A percentile compares a stretch with the other conserved stretches of the same genome.
These are phyloP conservation scores for Palloptera scutellata DNA, from an alignment of 2,888 invertebrate species.

Conservation along the genomic window DNA sequence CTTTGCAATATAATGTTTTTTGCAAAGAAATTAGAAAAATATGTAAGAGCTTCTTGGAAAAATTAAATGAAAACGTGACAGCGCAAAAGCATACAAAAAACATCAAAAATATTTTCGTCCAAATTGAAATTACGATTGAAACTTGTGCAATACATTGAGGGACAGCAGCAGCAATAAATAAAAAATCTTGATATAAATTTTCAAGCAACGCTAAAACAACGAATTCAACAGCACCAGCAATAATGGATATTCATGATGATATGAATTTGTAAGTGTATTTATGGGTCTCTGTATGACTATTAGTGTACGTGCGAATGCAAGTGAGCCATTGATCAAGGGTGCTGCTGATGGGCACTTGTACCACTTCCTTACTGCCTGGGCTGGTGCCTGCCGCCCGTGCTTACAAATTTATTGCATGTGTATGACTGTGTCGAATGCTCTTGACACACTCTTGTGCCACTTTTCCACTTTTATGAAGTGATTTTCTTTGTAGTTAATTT, in stretches of 20 bases:
- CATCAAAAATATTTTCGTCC: too few species aligned
- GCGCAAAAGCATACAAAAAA: too few species aligned
- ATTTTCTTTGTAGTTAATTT: neutral
- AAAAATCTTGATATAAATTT: neutral
- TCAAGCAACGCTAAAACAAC: constrained; percentile 18
- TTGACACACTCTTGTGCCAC: constrained; percentile 19
- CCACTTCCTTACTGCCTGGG: neutral
- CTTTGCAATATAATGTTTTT: too few species aligned
- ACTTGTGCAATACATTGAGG: too few species aligned
- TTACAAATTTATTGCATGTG: neutral
- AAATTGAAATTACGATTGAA: too few species aligned
- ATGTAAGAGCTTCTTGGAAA: too few species aligned
- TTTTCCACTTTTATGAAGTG: constrained; percentile 2
- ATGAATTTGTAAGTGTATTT: constrained; percentile 73
- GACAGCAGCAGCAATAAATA: neutral
- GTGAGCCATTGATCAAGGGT: neutral
- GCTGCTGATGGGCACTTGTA: neutral
- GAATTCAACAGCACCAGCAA: constrained; percentile 13
- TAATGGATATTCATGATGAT: constrained; percentile 71
- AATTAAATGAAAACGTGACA: too few species aligned
- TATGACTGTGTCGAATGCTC: constrained; percentile 2
- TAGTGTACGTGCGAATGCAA: neutral
- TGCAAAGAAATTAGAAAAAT: too few species aligned
- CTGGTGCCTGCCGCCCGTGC: too few species aligned
- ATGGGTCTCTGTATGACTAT: constrained; percentile 20